These are phyloP conservation scores for Dysmachus trigonus DNA, from an alignment of 2,888 invertebrate genomes.

Conservation along the genomic window DNA sequence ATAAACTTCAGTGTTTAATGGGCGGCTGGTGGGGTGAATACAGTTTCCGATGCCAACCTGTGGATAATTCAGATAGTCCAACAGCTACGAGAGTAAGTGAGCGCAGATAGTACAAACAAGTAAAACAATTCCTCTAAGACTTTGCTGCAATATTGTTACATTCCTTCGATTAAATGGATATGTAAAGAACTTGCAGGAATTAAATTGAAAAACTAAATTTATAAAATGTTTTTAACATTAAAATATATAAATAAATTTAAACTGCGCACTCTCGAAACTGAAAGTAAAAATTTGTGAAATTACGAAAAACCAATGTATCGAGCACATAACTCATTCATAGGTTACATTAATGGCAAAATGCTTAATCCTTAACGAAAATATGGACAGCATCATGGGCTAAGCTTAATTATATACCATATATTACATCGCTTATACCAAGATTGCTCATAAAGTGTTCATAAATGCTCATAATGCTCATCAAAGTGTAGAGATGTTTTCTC, in stretches of 20 bases:
- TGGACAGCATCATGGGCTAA: background rate
- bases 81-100: constrained; percentile 84
- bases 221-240: too few species aligned
- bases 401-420: background rate
- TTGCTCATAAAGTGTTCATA: background rate
- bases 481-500: background rate
- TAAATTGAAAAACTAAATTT: background rate
- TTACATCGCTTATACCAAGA: too few species aligned
- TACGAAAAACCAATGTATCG: background rate
- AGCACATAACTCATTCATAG: background rate
- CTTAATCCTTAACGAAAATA: background rate
- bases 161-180: background rate
- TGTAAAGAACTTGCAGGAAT: background rate
- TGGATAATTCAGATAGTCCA: constrained; percentile 84
- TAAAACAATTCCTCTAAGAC: background rate
- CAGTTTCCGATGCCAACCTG: constrained; percentile 89
- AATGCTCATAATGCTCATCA: background rate
- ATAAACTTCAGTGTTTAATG: constrained; percentile 77
- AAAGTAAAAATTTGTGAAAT: background rate
- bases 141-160: background rate
- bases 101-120: constrained; percentile 28
- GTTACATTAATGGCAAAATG: background rate
- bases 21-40: constrained; percentile 92
- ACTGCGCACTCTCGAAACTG: constrained; percentile 50
- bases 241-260: background rate